Base-by-base conservation (phyloP, 2,888 invertebrate species). In the Thera obeliscata region DNA sequence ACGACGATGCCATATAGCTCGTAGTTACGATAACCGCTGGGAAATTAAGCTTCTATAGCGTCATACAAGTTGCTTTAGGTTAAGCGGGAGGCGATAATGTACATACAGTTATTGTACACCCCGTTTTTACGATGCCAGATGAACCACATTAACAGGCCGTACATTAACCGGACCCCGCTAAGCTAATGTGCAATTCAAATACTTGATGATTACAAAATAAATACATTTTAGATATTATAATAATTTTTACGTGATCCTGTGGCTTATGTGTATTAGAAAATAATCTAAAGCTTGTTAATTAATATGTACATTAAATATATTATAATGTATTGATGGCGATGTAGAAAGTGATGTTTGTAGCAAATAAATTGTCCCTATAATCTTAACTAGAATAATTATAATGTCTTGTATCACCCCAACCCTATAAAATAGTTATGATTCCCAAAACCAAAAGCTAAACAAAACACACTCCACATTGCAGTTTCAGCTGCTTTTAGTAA, bases 401-500 rank as follows among this genome's bases (percentile, higher is more conserved):
- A 36, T 36, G 3, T 36, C 22, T 38, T 60, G 12, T 60, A 9
- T 22, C 7, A 54, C 50, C 7, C 52, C 8, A 22, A 41, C 8
- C 22, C 50, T n/a, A 11, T 2, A 11, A 49, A 5, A 48, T 48
- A 11, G 5, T 38, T 6, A 11, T 54, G 9, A 38, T 12, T 22
- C 36, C 63, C 63, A 60, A 56, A 50, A 33, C 59, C 54, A 54
- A 59, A 56, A 56, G 35, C 59, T 62, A 7, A 11, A 66, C 38
- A 46, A 12, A 8, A 52, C 57, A 63, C 36, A 63, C 50, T 57
- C 41, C 41, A 22, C 56, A 59, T 48, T n/a, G 7, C 38, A 58
- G 6, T 3, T 38, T 38, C 2, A 38, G 38, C 38, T 38, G 12
- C 3, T 52, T 41, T 57, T 56, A 63, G 50, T 57, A 48, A n/a